A percentile compares a stretch with the other conserved stretches of the same genome.
phyloP scores from a whole-genome alignment of 2,888 invertebrate species.

The Epicampocera succincta region DNA sequence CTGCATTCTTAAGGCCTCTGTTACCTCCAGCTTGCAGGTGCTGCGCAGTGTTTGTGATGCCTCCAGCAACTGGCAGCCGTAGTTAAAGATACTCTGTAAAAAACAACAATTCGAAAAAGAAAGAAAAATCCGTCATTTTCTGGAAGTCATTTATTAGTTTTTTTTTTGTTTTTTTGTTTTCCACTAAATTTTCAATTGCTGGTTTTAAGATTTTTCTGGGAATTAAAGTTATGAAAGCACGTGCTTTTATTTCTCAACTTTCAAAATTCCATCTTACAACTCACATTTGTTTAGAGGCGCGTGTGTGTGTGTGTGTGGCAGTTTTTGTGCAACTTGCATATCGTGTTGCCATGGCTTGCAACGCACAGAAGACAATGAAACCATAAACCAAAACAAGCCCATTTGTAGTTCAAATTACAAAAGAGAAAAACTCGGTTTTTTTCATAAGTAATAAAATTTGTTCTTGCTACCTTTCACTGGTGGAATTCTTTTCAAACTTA shows the following conservation, averaged over 20 bases:
- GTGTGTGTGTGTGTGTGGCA: too few relatives aligned
- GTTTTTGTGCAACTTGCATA: conserved; percentile 8
- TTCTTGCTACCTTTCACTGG: conserved; percentile 54
- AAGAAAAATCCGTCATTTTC: conserved; percentile 12
- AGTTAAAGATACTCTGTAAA: conserved; percentile 89
- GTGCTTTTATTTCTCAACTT: conserved; percentile 67
- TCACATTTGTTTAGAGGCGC: neutral
- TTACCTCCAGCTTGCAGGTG: conserved; percentile 86
- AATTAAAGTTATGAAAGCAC: conserved; percentile 55
- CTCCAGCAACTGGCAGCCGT: conserved; percentile 89
- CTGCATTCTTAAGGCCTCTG: conserved; percentile 84
- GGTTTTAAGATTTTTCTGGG: conserved; percentile 33
- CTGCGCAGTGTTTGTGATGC: conserved; percentile 88
- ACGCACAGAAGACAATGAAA: conserved; percentile 21
- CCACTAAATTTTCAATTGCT: neutral
- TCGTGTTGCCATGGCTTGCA: conserved; percentile 19
- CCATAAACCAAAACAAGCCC: conserved; percentile 17
- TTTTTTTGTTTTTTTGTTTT: neutral
- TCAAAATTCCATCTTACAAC: conserved; percentile 11
- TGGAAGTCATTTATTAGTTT: conserved; percentile 5
- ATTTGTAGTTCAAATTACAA: conserved; percentile 53
- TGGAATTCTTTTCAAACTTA: conserved; percentile 31
- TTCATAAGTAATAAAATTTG: conserved; percentile 16
- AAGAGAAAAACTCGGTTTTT: neutral
- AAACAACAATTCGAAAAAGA: conserved; percentile 30